These are phyloP conservation scores for Hippocampus zosterae DNA, from an alignment of 2,113 vertebrate species.

Conservation along the genomic window DNA sequence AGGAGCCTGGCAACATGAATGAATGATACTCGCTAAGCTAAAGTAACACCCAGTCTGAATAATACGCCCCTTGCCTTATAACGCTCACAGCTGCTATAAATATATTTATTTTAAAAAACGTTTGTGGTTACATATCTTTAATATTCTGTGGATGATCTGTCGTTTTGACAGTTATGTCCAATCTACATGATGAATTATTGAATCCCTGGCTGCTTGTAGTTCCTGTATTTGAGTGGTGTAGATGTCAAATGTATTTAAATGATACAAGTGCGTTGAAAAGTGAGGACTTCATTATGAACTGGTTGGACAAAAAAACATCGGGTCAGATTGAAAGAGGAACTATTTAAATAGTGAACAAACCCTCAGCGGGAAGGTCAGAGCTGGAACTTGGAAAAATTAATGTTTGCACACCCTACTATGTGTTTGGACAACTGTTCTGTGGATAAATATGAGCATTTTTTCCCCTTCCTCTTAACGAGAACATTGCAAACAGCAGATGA, in stretches of 20 bases:
- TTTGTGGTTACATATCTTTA: background rate
- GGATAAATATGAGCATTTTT: background rate
- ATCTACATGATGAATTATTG: background rate
- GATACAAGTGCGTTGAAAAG: conserved; percentile 6
- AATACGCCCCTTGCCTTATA: background rate
- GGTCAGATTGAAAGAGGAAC: background rate
- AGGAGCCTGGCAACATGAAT: background rate
- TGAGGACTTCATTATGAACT: background rate
- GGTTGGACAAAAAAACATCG: background rate
- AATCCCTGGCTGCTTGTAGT: background rate
- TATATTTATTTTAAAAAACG: background rate
- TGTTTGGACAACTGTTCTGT: background rate
- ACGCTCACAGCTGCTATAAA: background rate
- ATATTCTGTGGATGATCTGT: background rate
- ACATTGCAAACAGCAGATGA: background rate
- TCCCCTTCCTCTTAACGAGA: background rate
- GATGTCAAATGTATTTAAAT: background rate
- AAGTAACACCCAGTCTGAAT: conserved; percentile 4
- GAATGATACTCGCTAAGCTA: conserved; percentile 2
- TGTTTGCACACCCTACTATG: conserved; percentile 5
- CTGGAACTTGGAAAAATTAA: conserved; percentile 2
- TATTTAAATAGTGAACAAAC: background rate
- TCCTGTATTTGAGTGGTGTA: background rate
- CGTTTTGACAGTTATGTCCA: conserved; percentile 1
- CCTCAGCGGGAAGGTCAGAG: conserved; percentile 9